Evolutionary conservation across 2,113 vertebrate genomes (phyloP).

Genomic region (Theristicus caerulescens): DNA sequence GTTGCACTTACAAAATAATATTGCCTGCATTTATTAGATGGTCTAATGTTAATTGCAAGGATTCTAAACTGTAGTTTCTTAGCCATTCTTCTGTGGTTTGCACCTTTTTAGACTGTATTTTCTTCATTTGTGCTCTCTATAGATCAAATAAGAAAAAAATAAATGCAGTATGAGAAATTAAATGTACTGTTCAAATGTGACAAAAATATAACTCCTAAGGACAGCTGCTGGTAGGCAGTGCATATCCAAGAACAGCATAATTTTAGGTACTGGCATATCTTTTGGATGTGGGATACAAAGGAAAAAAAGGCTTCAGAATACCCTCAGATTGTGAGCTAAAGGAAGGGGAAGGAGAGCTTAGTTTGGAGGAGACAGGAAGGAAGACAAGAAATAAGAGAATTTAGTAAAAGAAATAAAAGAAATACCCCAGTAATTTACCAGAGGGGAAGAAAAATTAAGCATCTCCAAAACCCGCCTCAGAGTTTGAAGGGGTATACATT

Average conservation of each 20-base stretch:
- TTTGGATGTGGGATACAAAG: neutral
- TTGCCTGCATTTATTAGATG: constrained; percentile 67
- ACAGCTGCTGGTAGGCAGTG: neutral
- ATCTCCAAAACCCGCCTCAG: neutral
- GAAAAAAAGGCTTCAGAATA: neutral
- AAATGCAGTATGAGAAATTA: neutral
- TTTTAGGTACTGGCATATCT: neutral
- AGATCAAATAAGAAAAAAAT: neutral
- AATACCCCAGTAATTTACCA: neutral
- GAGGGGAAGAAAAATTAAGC: neutral
- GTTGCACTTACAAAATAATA: constrained; percentile 57
- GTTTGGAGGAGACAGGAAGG: neutral
- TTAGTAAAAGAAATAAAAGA: neutral
- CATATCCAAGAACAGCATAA: neutral
- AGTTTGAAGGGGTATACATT: neutral
- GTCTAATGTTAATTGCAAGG: constrained; percentile 68
- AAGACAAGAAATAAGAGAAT: neutral
- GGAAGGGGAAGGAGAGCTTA: neutral
- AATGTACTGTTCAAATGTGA: neutral
- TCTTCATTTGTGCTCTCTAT: constrained; percentile 39
- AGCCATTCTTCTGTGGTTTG: constrained; percentile 77
- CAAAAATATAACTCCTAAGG: neutral
- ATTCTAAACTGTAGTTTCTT: constrained; percentile 65
- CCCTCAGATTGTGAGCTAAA: neutral
- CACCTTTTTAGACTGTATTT: neutral